Evolutionary conservation across 2,888 invertebrate genomes (phyloP).

Genomic region (Spodoptera littoralis): DNA sequence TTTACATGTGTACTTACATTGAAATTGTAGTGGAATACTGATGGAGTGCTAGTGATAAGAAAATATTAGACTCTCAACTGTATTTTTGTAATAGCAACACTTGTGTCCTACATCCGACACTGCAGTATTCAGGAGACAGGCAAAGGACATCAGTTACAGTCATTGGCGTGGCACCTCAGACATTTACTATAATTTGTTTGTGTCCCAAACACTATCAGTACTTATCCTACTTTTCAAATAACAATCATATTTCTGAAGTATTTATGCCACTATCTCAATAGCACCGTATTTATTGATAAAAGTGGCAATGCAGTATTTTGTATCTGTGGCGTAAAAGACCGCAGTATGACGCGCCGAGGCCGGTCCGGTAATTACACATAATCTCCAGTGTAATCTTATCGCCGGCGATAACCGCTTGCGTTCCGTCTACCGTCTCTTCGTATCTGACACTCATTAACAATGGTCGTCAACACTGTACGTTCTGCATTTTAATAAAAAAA

Average conservation of each 20-base stretch:
- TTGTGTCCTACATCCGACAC: too few species aligned
- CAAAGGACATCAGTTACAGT: too few species aligned
- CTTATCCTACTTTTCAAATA: conserved; percentile 18
- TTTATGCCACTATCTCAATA: conserved; percentile 44
- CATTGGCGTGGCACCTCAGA: too few species aligned
- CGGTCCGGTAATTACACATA: conserved; percentile 73
- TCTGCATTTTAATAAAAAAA: background rate
- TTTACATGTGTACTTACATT: too few species aligned
- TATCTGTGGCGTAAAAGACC: conserved; percentile 73
- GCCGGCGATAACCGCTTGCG: conserved; percentile 53
- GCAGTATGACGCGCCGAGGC: conserved; percentile 83
- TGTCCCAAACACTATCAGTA: conserved; percentile 3
- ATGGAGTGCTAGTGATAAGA: too few species aligned
- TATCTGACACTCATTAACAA: conserved; percentile 64
- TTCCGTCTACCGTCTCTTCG: conserved; percentile 59
- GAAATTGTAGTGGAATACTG: too few species aligned
- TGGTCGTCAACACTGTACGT: conserved; percentile 82
- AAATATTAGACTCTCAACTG: too few species aligned
- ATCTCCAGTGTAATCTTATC: conserved; percentile 77
- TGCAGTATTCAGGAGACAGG: too few species aligned
- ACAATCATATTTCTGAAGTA: conserved; percentile 37
- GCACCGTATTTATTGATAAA: conserved; percentile 67
- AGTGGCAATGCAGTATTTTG: conserved; percentile 81
- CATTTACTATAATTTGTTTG: conserved; percentile 1
- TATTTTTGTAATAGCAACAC: too few species aligned